Evolutionary conservation across 2,797 vertebrate species (phyloP).

Genomic region (Pyrocephalus nanus): DNA sequence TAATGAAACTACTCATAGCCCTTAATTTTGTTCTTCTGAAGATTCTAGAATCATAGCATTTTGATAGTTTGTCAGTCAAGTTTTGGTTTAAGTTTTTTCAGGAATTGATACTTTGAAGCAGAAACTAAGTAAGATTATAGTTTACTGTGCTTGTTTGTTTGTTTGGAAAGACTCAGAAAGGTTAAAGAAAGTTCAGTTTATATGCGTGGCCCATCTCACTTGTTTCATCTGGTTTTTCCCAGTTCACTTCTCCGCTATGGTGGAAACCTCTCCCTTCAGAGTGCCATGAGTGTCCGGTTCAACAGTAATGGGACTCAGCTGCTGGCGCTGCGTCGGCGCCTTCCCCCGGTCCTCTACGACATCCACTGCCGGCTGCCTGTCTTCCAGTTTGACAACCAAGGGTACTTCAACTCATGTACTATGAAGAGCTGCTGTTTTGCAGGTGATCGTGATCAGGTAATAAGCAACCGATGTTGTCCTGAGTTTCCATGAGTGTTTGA

Average conservation of each 20-base stretch:
- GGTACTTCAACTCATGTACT: constrained; percentile 99
- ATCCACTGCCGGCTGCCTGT: constrained; percentile 96
- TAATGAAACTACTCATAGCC: neutral
- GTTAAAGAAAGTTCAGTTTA: neutral
- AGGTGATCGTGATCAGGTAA: constrained; percentile 95
- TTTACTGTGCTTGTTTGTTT: neutral
- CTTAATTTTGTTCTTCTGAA: neutral
- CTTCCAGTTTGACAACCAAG: constrained; percentile 99
- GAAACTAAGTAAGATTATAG: neutral
- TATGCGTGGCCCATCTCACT: neutral
- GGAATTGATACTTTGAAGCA: neutral
- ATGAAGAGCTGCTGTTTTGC: constrained; percentile 99
- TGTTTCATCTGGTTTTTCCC: neutral
- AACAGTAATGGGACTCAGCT: constrained; percentile 96
- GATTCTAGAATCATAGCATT: neutral
- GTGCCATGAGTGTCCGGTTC: constrained; percentile 98
- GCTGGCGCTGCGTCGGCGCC: constrained; percentile 90
- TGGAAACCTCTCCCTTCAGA: constrained; percentile 95
- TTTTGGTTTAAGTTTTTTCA: neutral
- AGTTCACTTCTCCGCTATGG: constrained; percentile 95
- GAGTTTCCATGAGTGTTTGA: neutral
- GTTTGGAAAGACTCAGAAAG: neutral
- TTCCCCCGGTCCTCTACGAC: constrained; percentile 96
- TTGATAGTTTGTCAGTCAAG: neutral
- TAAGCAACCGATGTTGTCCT: neutral